Conservation (phyloP, 2,797 vertebrate genomes). For the Agapornis canus region DNA sequence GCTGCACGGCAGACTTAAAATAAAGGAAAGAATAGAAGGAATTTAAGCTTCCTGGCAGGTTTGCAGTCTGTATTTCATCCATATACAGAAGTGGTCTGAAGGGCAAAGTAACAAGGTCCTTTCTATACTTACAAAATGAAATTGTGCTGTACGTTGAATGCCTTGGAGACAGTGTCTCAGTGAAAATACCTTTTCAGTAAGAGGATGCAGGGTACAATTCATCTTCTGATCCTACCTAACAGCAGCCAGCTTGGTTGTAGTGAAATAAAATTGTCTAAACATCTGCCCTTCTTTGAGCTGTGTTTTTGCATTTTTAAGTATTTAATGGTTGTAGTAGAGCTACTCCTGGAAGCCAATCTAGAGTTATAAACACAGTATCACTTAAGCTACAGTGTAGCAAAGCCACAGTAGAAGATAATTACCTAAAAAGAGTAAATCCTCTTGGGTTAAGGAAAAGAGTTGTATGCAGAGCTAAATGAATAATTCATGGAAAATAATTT, state of each 20-base stretch:
- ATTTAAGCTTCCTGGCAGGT: not conserved
- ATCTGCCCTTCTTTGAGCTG: not conserved
- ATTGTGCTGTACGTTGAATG: not conserved
- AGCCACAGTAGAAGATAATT: slow-evolving; percentile 13
- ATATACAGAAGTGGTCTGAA: not conserved
- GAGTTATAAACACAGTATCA: not conserved
- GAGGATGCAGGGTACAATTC: not conserved
- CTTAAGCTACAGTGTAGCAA: not conserved
- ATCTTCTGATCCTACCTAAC: not conserved
- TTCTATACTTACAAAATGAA: not conserved
- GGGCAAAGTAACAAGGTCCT: not conserved
- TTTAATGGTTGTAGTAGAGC: not conserved
- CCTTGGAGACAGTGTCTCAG: not conserved
- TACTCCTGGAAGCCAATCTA: not conserved
- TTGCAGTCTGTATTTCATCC: not conserved
- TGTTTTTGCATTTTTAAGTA: not conserved
- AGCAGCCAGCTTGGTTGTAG: not conserved
- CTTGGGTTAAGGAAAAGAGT: slow-evolving; percentile 20
- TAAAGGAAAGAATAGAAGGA: no score
- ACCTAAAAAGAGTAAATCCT: slow-evolving; percentile 49
- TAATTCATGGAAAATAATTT: slow-evolving; percentile 17
- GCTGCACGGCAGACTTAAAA: not conserved
- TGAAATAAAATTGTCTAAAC: not conserved
- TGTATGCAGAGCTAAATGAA: slow-evolving; percentile 30
- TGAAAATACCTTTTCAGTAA: not conserved